These are phyloP conservation scores for Antheraea mylitta DNA, from an alignment of 1,140 invertebrate genomes.

Conservation along the genomic window DNA sequence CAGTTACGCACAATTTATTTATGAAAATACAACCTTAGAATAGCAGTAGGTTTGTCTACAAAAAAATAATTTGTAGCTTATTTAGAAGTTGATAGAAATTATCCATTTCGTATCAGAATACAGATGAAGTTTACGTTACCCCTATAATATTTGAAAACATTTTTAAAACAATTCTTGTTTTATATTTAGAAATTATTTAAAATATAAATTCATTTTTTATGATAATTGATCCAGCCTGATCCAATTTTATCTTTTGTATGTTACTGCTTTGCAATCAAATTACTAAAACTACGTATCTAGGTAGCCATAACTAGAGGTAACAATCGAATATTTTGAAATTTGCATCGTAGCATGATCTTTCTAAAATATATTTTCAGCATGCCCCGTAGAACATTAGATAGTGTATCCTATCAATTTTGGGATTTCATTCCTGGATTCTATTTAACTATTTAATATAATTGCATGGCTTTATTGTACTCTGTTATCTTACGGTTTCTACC, in stretches of 20 bases:
- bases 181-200: too few species aligned
- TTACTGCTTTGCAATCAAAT: neutral
- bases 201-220: too few species aligned
- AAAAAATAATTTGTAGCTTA: too few species aligned
- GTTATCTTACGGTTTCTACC: neutral
- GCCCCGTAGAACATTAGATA: conserved; percentile 47
- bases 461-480: conserved; percentile 53
- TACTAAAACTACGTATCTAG: conserved; percentile 20
- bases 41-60: too few species aligned
- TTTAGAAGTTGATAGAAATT: too few species aligned
- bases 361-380: conserved; percentile 55
- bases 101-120: too few species aligned
- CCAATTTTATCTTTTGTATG: neutral
- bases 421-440: conserved; percentile 32
- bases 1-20: too few species aligned
- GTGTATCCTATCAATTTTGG: conserved; percentile 30
- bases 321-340: conserved; percentile 32
- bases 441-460: conserved; percentile 52
- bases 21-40: too few species aligned
- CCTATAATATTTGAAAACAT: too few species aligned
- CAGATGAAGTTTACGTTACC: too few species aligned
- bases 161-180: too few species aligned
- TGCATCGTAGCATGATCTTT: conserved; percentile 57
- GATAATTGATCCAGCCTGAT: neutral
- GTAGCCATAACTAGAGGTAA: conserved; percentile 47